phyloP scores from a whole-genome alignment of 2,888 invertebrate species.

The Polylopha cassiicola region DNA sequence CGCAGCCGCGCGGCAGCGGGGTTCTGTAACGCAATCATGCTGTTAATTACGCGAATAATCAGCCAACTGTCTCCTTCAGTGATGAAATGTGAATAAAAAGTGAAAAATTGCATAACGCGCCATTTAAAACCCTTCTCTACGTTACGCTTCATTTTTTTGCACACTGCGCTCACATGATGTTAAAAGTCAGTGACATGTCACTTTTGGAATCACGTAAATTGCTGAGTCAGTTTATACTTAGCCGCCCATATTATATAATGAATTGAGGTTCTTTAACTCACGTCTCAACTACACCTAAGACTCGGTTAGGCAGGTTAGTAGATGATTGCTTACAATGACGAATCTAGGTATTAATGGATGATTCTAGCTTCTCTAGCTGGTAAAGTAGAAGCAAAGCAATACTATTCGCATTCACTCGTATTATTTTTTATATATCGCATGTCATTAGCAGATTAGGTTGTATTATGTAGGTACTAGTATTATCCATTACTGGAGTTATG shows the following conservation, averaged over 20 bases:
- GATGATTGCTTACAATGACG: no score
- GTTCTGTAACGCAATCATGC: conserved; percentile 48
- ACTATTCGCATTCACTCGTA: no score
- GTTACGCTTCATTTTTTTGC: conserved; percentile 27
- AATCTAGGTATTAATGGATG: conserved; percentile 35
- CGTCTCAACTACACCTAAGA: no score
- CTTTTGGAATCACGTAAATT: no score
- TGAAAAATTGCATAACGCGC: conserved; percentile 48
- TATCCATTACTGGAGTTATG: conserved; percentile 64
- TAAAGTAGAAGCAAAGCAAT: no score
- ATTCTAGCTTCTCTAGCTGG: background rate
- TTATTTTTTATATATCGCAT: conserved; percentile 68
- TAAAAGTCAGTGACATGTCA: no score
- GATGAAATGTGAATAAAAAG: conserved; percentile 64
- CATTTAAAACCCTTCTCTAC: conserved; percentile 29
- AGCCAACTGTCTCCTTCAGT: conserved; percentile 51
- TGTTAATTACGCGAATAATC: conserved; percentile 62
- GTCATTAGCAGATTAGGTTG: conserved; percentile 49
- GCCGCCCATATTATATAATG: no score
- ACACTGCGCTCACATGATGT: conserved; percentile 13
- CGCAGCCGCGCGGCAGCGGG: conserved; percentile 37
- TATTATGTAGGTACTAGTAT: conserved; percentile 67
- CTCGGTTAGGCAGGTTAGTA: no score
- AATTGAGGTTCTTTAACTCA: no score
- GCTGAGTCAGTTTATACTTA: no score